A percentile compares a stretch with the other conserved stretches of the same genome.
Conservation (phyloP, 2,888 invertebrate genomes). For the Dynastes maya region DNA sequence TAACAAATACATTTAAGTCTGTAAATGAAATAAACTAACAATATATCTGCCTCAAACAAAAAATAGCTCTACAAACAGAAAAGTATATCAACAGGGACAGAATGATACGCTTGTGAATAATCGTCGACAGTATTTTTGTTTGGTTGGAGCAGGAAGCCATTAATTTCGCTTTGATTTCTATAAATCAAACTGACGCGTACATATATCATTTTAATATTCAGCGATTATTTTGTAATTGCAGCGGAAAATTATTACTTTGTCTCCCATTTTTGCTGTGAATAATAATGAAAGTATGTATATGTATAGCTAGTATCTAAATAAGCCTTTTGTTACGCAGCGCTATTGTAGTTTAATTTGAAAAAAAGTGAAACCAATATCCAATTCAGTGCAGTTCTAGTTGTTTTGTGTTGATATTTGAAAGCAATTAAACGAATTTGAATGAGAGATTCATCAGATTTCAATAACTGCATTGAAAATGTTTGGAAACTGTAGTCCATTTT, state of each 20-base stretch:
- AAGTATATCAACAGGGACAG: slow-evolving; percentile 4
- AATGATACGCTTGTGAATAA: slow-evolving; percentile 29
- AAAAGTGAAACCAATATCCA: neutral
- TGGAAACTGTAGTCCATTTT: too few relatives aligned
- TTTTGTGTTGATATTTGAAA: neutral
- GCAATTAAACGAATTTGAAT: too few relatives aligned
- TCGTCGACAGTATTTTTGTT: slow-evolving; percentile 31
- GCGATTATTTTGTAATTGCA: slow-evolving; percentile 42
- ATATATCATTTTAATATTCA: slow-evolving; percentile 45
- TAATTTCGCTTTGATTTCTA: slow-evolving; percentile 44
- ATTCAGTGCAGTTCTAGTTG: neutral
- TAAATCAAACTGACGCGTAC: slow-evolving; percentile 41
- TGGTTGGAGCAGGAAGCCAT: slow-evolving; percentile 35
- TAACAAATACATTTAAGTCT: too few relatives aligned
- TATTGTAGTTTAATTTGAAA: neutral
- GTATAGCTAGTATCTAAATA: neutral
- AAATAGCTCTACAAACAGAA: neutral
- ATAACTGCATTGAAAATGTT: too few relatives aligned
- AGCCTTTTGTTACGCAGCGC: neutral
- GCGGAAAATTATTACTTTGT: slow-evolving; percentile 32
- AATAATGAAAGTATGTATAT: neutral
- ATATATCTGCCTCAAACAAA: too few relatives aligned
- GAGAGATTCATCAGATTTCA: too few relatives aligned
- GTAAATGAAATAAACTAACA: too few relatives aligned
- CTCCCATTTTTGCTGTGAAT: neutral